Evolutionary conservation across 2,888 invertebrate species (phyloP).

Genomic region (Mycalesis mineus): DNA sequence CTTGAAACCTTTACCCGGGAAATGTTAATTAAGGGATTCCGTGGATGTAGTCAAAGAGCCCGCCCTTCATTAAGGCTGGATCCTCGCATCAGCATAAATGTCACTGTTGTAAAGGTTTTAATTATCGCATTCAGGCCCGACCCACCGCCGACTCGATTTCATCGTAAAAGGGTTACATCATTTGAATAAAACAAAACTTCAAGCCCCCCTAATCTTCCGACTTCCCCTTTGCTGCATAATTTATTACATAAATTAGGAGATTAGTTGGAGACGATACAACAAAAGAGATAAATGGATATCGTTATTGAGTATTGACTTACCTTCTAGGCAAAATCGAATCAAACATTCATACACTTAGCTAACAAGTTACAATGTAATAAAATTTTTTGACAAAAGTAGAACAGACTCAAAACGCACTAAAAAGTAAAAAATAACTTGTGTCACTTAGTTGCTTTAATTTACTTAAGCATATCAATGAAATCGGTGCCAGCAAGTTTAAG

Average conservation of each 20-base stretch:
- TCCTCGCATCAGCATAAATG: conserved; percentile 70
- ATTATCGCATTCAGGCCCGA: conserved; percentile 53
- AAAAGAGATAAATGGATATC: background rate
- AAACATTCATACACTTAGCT: too few species aligned
- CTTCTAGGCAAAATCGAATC: background rate
- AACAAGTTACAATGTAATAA: too few species aligned
- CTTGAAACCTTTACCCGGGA: conserved; percentile 30
- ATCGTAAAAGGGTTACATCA: conserved; percentile 49
- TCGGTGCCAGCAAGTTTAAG: too few species aligned
- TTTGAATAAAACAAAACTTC: conserved; percentile 42
- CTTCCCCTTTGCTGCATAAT: conserved; percentile 25
- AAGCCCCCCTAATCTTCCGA: conserved; percentile 33
- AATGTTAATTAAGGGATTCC: conserved; percentile 41
- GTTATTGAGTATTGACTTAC: background rate
- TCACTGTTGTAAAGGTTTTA: conserved; percentile 66
- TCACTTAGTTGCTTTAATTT: too few species aligned
- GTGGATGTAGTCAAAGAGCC: conserved; percentile 50
- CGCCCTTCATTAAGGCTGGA: conserved; percentile 59
- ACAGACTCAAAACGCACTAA: too few species aligned
- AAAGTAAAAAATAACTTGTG: too few species aligned
- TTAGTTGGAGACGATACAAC: conserved; percentile 11
- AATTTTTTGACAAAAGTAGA: too few species aligned
- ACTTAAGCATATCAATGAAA: too few species aligned
- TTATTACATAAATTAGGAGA: conserved; percentile 13
- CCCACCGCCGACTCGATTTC: conserved; percentile 52